Evolutionary conservation across 2,113 vertebrate species (phyloP).

Genomic region (Mellivora capensis): DNA sequence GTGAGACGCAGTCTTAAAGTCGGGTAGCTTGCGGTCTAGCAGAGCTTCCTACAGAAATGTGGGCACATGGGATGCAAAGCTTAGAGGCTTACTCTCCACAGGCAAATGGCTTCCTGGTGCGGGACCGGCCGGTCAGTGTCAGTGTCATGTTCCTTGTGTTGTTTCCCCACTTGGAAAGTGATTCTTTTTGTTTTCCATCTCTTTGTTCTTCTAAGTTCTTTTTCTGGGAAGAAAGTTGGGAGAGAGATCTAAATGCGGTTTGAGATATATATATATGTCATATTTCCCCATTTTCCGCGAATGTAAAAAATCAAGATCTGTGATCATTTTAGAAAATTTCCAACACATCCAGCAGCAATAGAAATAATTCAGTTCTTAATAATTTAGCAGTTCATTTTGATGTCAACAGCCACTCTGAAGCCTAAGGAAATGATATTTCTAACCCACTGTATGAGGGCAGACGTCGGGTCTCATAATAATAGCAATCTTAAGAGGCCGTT

Average conservation of each 20-base stretch:
- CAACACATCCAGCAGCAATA: not conserved
- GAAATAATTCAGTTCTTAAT: slow-evolving; percentile 26
- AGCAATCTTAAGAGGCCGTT: not conserved
- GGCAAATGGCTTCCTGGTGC: not conserved
- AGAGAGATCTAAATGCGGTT: not conserved
- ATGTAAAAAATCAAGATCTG: not conserved
- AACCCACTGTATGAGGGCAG: not conserved
- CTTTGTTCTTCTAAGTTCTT: not conserved
- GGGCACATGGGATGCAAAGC: not conserved
- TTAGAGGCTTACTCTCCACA: not conserved
- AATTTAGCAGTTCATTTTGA: not conserved
- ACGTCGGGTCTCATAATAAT: not conserved
- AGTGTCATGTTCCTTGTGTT: not conserved
- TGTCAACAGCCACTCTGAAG: not conserved
- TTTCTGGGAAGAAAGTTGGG: not conserved
- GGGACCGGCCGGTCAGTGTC: not conserved
- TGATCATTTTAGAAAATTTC: not conserved
- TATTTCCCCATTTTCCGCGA: not conserved
- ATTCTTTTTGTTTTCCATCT: not conserved
- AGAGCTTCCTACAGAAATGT: not conserved
- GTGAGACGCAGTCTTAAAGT: not conserved
- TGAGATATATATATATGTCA: not conserved
- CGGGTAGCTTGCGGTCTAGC: not conserved
- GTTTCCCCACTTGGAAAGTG: not conserved
- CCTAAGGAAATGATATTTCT: not conserved